These are phyloP conservation scores for Theristicus caerulescens DNA, from an alignment of 2,113 vertebrate species.

Conservation along the genomic window DNA sequence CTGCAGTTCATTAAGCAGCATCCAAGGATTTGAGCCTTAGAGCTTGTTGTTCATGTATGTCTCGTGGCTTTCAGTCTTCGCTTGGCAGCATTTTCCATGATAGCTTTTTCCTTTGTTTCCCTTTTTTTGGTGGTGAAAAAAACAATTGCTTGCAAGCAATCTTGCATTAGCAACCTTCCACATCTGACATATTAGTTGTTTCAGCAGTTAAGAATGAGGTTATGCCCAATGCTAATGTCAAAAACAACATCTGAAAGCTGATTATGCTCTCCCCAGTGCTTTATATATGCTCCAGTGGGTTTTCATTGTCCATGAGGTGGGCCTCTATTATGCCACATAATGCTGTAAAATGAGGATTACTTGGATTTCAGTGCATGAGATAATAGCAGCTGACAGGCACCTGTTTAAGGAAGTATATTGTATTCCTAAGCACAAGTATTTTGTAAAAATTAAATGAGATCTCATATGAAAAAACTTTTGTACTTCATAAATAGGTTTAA, in stretches of 20 bases:
- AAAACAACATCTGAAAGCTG: slow-evolving; percentile 27
- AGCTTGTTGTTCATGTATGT: not conserved
- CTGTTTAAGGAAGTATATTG: slow-evolving; percentile 34
- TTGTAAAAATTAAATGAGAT: not conserved
- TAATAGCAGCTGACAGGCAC: slow-evolving; percentile 46
- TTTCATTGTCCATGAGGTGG: slow-evolving; percentile 43
- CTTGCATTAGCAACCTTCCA: not conserved
- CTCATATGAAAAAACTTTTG: not conserved
- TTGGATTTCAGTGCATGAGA: slow-evolving; percentile 48
- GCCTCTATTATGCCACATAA: slow-evolving; percentile 27
- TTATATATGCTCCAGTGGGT: slow-evolving; percentile 36
- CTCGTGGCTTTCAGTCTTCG: not conserved
- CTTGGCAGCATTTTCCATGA: not conserved
- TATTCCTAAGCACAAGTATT: slow-evolving; percentile 19
- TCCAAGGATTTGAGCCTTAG: not conserved
- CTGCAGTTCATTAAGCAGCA: not conserved
- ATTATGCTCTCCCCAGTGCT: not conserved
- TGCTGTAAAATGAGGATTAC: slow-evolving; percentile 52
- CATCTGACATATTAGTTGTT: not conserved
- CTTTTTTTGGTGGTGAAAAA: not conserved
- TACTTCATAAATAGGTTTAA: not conserved
- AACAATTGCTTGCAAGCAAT: not conserved
- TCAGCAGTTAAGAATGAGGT: not conserved
- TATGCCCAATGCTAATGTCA: not conserved
- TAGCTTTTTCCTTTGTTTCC: not conserved